Evolutionary conservation across 2,888 invertebrate genomes (phyloP), one percentile per base, ranked within the genome.

Genomic region (Aphodius granarius): DNA sequence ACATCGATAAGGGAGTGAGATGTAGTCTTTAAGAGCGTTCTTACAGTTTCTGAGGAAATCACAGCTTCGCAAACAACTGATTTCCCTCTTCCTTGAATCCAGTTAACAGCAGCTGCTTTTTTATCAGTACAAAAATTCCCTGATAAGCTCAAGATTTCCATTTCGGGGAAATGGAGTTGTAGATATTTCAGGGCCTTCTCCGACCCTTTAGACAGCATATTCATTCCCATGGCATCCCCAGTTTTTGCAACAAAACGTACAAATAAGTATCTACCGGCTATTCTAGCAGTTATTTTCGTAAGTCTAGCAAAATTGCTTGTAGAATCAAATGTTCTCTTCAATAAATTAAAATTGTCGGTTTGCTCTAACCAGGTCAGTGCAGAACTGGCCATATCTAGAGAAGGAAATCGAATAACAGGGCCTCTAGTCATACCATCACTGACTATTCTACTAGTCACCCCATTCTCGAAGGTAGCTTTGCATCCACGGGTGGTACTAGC

Each of bases 171-270:
- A 76, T 90, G 88, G 68, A 89, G 88, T 83, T 94, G 92, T 0
- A 99, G 90, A 72, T 91, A 89, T 81, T 92, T 92, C 21, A 99
- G 86, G 0, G 97, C 94, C 82, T 93, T 93, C 88, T 98, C 98
- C 0, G 97, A 95, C 0, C 97, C 98, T 90, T 99, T 99, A 0
- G 98, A 98, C 0, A 99, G 91, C 99, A 99, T 99, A 85, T 99
- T 99, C 99, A 99, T 99, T 66, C 99, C 99, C 99, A 99, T 99
- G 1, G 99, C 99, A 86, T 99, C 99, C 0, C 99, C 99, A 0
- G 99, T 99, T 2, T 92, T 92, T 0, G 99, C 98, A 73, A 95
- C 93, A 87, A 99, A 99, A 80, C 98, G 90, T 70, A 99, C 91
- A 86, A 95, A 98, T 17, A 98, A 87, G 74, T 94, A 92, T 15